phyloP scores from a whole-genome alignment of 1,140 invertebrate genomes.

The Cherax quadricarinatus region DNA sequence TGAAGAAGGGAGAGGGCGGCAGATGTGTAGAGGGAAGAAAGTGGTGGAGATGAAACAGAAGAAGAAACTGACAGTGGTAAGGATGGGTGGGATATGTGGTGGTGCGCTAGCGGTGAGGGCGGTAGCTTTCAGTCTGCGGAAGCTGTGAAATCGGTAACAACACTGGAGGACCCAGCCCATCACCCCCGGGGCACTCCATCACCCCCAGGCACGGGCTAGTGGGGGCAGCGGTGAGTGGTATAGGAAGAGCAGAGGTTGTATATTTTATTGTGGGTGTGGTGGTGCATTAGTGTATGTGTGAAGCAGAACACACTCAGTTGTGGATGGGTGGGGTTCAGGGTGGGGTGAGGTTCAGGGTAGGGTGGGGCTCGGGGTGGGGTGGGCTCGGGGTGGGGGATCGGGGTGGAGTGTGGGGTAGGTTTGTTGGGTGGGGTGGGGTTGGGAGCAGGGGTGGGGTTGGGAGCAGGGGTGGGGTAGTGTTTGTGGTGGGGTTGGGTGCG shows the following conservation, averaged over 20 bases:
- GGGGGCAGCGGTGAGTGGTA: neutral
- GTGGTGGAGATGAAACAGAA: neutral
- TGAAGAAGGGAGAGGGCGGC: too few relatives aligned
- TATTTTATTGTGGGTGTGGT: neutral
- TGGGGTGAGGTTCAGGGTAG: too few relatives aligned
- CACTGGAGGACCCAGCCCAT: too few relatives aligned
- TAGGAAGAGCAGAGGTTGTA: neutral
- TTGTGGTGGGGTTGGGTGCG: too few relatives aligned
- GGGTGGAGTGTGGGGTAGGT: too few relatives aligned
- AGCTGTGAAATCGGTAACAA: constrained; percentile 42
- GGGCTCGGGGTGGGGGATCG: too few relatives aligned
- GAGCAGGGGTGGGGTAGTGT: too few relatives aligned
- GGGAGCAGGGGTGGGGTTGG: too few relatives aligned
- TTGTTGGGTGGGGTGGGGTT: too few relatives aligned
- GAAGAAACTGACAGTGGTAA: neutral
- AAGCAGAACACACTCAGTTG: neutral
- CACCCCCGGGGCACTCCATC: neutral
- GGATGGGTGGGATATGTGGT: neutral
- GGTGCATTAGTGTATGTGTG: too few relatives aligned
- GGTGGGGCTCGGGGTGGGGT: too few relatives aligned
- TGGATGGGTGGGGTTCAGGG: neutral
- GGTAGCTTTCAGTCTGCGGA: neutral
- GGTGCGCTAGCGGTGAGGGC: constrained; percentile 12
- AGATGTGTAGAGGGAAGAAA: neutral
- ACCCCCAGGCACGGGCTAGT: neutral